A percentile compares a stretch with the other conserved stretches of the same genome.
Conservation (phyloP, 2,888 invertebrate genomes). For the Sminthurides aquaticus region DNA sequence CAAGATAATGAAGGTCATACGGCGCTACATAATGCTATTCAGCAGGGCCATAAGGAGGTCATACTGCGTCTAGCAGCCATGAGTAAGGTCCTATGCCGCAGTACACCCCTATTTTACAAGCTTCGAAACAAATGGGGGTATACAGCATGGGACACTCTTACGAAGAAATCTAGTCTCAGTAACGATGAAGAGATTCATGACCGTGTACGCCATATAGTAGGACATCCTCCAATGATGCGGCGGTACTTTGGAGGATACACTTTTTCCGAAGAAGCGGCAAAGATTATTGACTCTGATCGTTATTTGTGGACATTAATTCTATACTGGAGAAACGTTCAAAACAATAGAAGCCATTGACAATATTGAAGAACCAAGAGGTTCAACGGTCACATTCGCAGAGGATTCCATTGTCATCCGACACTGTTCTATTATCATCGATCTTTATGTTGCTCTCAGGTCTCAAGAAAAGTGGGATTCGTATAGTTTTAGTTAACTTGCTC, state of each 20-base stretch:
- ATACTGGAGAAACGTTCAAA: conserved; percentile 4
- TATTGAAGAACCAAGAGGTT: background rate
- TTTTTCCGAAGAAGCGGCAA: background rate
- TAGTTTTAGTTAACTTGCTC: no score
- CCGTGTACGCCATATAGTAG: background rate
- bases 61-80: background rate
- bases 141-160: background rate
- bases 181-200: background rate
- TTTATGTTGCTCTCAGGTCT: no score
- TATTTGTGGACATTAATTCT: background rate
- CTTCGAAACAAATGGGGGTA: background rate
- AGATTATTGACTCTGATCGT: background rate
- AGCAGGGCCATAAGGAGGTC: background rate
- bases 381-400: background rate
- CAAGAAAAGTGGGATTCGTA: no score
- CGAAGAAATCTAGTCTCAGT: background rate
- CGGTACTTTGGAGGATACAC: conserved; percentile 2
- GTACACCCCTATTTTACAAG: background rate
- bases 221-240: background rate
- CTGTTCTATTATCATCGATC: no score
- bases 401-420: no score
- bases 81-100: background rate
- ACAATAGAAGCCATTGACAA: background rate
- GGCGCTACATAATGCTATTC: conserved; percentile 20
- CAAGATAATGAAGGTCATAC: conserved; percentile 22